These are phyloP conservation scores for Ochotona curzoniae DNA, from an alignment of 2,113 vertebrate species.

Conservation along the genomic window DNA sequence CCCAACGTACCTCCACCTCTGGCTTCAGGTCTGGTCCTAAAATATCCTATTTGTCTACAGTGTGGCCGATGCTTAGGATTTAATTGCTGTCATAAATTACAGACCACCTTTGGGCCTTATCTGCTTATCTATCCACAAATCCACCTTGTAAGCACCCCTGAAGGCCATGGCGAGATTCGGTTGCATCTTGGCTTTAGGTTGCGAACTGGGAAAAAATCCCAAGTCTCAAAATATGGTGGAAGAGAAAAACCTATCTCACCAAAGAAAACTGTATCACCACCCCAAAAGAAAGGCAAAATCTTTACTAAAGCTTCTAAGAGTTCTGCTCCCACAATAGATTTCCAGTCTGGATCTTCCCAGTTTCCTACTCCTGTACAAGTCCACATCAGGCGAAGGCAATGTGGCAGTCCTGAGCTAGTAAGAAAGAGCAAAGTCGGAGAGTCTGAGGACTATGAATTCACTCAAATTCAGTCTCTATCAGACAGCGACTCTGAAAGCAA, in stretches of 20 bases:
- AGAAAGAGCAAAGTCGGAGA: slow-evolving; percentile 3
- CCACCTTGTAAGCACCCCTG: slow-evolving; percentile 66
- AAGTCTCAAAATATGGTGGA: slow-evolving; percentile 55
- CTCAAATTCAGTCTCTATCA: slow-evolving; percentile 6
- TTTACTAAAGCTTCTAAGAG: slow-evolving; percentile 16
- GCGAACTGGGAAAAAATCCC: slow-evolving; percentile 62
- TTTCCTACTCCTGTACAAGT: not conserved
- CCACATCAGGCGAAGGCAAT: not conserved
- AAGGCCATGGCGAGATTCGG: slow-evolving; percentile 69
- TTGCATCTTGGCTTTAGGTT: slow-evolving; percentile 72
- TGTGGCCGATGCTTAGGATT: slow-evolving; percentile 76
- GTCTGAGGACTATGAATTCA: not conserved
- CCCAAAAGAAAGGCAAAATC: slow-evolving; percentile 55
- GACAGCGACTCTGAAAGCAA: slow-evolving; percentile 54
- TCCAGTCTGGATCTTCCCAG: slow-evolving; percentile 23
- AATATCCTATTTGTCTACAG: slow-evolving; percentile 77
- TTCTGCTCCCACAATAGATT: slow-evolving; percentile 26
- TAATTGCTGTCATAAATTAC: slow-evolving; percentile 71
- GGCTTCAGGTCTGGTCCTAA: slow-evolving; percentile 70
- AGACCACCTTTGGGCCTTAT: slow-evolving; percentile 54
- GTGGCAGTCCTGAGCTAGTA: not conserved
- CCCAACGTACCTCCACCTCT: slow-evolving; percentile 69
- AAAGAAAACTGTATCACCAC: not conserved
- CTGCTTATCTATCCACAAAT: slow-evolving; percentile 78
- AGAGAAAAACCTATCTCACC: not conserved